A percentile compares a stretch with the other conserved stretches of the same genome.
phyloP scores from a whole-genome alignment of 2,113 vertebrate species.

The Salvelinus sp. region DNA sequence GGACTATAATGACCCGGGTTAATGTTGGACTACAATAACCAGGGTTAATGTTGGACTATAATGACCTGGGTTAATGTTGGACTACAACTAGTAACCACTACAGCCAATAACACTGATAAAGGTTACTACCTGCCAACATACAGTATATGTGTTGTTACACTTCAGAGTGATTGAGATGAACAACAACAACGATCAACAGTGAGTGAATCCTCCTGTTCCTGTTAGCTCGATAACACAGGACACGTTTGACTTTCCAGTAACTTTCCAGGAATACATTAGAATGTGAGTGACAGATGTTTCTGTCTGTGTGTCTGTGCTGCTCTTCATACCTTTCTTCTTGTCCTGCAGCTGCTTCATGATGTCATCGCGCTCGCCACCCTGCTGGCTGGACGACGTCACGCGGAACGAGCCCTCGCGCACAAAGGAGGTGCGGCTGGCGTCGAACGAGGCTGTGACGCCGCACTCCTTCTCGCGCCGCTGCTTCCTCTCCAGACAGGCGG shows the following conservation, averaged over 20 bases:
- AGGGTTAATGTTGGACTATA: no score
- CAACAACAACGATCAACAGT: no score
- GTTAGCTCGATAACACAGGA: background rate
- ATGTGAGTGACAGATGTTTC: background rate
- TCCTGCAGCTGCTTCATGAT: conserved; percentile 75
- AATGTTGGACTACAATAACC: background rate
- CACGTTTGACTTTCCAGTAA: no score
- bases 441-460: conserved; percentile 88
- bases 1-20: background rate
- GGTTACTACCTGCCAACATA: no score
- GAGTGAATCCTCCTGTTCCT: no score
- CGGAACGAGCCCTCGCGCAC: conserved; percentile 92
- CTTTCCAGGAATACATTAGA: no score
- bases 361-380: conserved; percentile 73
- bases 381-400: conserved; percentile 72
- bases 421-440: conserved; percentile 88
- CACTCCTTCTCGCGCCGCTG: conserved; percentile 91
- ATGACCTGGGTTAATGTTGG: background rate
- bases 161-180: background rate
- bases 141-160: no score
- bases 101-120: no score
- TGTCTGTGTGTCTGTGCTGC: background rate
- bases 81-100: background rate
- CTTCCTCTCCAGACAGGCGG: conserved; percentile 89
- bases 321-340: conserved; percentile 80